Percentiles rank a stretch among this genome's conserved stretches.
Evolutionary conservation across 2,888 invertebrate species (phyloP).

Genomic region (Rambutsinella grinnellia): DNA sequence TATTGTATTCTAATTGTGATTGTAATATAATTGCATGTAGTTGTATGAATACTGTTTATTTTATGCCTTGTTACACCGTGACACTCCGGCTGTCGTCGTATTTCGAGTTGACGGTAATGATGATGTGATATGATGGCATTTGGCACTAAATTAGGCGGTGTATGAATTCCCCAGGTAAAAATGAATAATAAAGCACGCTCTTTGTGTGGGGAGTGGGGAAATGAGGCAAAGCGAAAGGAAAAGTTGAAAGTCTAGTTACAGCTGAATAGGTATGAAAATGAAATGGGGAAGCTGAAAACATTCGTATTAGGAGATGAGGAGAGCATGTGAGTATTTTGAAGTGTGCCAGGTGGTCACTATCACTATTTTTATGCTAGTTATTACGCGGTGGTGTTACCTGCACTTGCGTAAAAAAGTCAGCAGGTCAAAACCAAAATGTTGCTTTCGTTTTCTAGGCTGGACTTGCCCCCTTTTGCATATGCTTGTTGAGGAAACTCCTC

Average conservation of each 20-base stretch:
- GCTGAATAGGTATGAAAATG: neutral
- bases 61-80: constrained; percentile 41
- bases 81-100: constrained; percentile 43
- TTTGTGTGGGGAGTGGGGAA: neutral
- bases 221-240: constrained; percentile 27
- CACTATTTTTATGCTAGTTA: constrained; percentile 10
- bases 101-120: neutral
- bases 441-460: neutral
- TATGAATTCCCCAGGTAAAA: neutral
- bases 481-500: constrained; percentile 4
- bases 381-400: neutral
- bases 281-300: neutral
- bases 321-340: constrained; percentile 36
- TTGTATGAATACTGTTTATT: constrained; percentile 13
- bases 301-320: neutral
- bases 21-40: constrained; percentile 12
- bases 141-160: neutral
- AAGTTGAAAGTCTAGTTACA: constrained; percentile 17
- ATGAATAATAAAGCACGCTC: neutral
- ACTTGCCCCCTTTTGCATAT: constrained; percentile 22
- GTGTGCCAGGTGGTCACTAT: constrained; percentile 45
- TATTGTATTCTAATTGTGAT: constrained; percentile 40
- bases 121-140: constrained; percentile 12
- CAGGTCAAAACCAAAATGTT: constrained; percentile 27
- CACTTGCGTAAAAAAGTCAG: constrained; percentile 35